phyloP scores from a whole-genome alignment of 2,888 invertebrate species.

The Cylindroiulus punctatus region DNA sequence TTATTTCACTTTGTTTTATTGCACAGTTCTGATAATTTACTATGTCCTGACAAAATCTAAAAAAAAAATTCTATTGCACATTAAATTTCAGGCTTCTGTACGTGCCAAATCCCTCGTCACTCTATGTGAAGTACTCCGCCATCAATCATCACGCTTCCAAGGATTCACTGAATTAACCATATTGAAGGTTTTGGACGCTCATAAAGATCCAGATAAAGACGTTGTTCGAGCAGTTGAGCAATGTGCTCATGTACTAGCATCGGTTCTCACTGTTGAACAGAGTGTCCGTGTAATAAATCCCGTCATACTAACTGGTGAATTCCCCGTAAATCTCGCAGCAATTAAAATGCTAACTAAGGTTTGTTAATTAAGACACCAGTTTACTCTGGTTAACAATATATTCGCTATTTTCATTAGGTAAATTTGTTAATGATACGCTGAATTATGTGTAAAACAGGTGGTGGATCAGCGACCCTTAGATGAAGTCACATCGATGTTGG shows the following conservation, averaged over 20 bases:
- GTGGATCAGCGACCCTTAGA: conserved; percentile 81
- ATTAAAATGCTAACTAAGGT: conserved; percentile 83
- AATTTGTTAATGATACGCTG: background rate
- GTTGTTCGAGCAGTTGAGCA: conserved; percentile 86
- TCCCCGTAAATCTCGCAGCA: conserved; percentile 88
- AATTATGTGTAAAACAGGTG: conserved; percentile 63
- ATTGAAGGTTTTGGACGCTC: conserved; percentile 87
- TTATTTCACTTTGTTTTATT: no score
- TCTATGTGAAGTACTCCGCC: conserved; percentile 57
- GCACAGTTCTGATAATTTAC: no score
- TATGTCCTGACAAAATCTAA: background rate
- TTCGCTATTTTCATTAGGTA: no score
- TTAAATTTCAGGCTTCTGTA: conserved; percentile 56
- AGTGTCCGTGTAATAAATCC: conserved; percentile 81
- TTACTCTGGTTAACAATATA: background rate
- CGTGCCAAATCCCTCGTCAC: conserved; percentile 56
- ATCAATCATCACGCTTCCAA: conserved; percentile 74
- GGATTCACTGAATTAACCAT: conserved; percentile 91
- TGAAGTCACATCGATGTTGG: conserved; percentile 76
- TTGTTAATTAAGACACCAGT: conserved; percentile 37
- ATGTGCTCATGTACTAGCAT: conserved; percentile 80
- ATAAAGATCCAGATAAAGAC: conserved; percentile 73
- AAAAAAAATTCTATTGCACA: background rate
- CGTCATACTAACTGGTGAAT: conserved; percentile 86
- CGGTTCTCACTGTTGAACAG: conserved; percentile 82